Conservation (phyloP, 2,113 vertebrate species). For the Calypte anna region DNA sequence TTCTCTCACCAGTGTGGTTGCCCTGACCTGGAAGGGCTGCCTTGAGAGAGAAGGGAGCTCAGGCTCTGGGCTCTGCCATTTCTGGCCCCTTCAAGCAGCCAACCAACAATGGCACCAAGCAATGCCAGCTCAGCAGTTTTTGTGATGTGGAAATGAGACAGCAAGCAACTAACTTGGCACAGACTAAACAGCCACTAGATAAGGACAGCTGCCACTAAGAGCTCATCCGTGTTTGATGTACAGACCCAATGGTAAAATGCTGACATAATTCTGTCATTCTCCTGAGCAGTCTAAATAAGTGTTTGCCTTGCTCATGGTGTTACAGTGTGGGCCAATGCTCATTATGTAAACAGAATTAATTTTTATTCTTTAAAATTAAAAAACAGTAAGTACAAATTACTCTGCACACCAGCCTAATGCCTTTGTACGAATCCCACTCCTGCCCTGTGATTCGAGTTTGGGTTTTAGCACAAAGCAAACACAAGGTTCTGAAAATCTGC, state of each 20-base stretch:
- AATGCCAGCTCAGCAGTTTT: neutral
- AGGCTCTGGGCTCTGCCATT: neutral
- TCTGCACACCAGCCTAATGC: neutral
- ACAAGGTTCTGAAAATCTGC: neutral
- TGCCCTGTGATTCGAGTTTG: neutral
- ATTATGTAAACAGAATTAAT: neutral
- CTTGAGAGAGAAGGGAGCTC: neutral
- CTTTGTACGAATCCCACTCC: neutral
- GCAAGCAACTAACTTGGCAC: conserved; percentile 4
- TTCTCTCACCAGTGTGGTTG: rapidly evolving
- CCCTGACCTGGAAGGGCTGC: neutral
- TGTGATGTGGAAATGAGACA: conserved; percentile 21
- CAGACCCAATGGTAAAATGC: neutral
- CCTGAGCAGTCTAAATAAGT: neutral
- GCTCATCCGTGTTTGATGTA: neutral
- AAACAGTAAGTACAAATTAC: neutral
- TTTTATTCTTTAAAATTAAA: neutral
- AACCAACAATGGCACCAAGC: neutral
- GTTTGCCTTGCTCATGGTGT: neutral
- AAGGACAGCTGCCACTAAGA: neutral
- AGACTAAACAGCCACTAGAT: neutral
- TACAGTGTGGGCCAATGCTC: neutral
- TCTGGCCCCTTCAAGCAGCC: neutral
- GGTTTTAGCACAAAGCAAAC: neutral
- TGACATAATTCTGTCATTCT: neutral